Percentiles rank a stretch among this genome's conserved stretches.
These are phyloP conservation scores for Drosophila mulleri DNA, from an alignment of 2,888 invertebrate genomes.

Conservation along the genomic window DNA sequence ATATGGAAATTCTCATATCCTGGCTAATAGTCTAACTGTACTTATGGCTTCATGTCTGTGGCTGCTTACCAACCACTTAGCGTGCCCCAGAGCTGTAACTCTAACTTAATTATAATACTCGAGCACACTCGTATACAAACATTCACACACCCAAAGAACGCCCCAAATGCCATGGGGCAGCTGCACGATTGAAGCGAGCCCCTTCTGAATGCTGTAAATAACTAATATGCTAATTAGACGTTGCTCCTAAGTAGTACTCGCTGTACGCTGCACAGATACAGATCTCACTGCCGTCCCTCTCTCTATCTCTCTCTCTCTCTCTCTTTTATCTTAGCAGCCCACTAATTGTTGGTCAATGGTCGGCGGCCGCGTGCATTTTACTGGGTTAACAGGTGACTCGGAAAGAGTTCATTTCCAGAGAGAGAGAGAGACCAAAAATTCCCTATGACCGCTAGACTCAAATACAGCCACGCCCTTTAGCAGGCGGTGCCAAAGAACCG, in stretches of 20 bases:
- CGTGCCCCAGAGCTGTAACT: constrained; percentile 30
- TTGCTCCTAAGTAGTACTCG: constrained; percentile 50
- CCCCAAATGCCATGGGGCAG: constrained; percentile 35
- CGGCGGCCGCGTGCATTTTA: constrained; percentile 47
- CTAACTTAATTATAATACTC: constrained; percentile 50
- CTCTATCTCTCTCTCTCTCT: not conserved
- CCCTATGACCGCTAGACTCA: constrained; percentile 68
- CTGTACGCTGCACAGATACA: constrained; percentile 45
- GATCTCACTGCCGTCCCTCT: constrained; percentile 36
- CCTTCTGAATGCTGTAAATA: constrained; percentile 24
- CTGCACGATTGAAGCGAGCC: constrained; percentile 12
- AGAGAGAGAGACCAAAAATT: constrained; percentile 37
- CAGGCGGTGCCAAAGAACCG: constrained; percentile 55
- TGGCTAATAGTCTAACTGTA: constrained; percentile 36
- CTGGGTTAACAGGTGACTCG: constrained; percentile 75
- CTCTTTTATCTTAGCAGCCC: constrained; percentile 4
- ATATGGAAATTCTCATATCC: constrained; percentile 22
- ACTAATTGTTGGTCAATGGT: constrained; percentile 76
- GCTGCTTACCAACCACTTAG: constrained; percentile 39
- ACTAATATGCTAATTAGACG: constrained; percentile 68
- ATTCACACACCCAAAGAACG: constrained; percentile 53
- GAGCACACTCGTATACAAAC: constrained; percentile 40
- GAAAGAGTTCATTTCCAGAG: constrained; percentile 47
- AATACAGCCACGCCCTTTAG: constrained; percentile 48
- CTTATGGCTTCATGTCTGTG: not conserved